Conservation (phyloP, 2,888 invertebrate genomes). For the Apotomis betuletana region DNA sequence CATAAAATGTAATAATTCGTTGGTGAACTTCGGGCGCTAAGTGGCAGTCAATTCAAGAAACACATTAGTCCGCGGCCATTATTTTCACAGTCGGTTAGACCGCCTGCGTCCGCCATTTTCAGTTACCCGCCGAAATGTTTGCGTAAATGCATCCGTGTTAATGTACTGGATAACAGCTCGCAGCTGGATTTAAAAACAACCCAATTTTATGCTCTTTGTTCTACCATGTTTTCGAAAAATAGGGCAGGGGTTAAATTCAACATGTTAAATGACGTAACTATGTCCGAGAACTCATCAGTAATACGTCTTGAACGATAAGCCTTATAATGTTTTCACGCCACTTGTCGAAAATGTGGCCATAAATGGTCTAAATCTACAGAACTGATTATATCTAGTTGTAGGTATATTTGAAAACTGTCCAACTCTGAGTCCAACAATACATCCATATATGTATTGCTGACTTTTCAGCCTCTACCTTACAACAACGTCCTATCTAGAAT, state of each 20-base stretch:
- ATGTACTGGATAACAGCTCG: slow-evolving; percentile 58
- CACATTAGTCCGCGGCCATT: slow-evolving; percentile 65
- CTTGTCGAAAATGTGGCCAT: no score
- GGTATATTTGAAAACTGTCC: no score
- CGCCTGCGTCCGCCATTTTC: slow-evolving; percentile 51
- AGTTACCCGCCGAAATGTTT: slow-evolving; percentile 54
- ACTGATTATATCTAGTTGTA: no score
- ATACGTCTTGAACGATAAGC: no score
- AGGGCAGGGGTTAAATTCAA: neutral
- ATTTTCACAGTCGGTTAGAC: slow-evolving; percentile 77
- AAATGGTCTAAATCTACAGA: no score
- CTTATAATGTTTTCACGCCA: no score
- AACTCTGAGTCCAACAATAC: no score
- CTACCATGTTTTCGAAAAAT: neutral
- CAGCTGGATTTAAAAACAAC: slow-evolving; percentile 42
- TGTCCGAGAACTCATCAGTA: no score
- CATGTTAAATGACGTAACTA: no score
- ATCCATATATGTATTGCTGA: no score
- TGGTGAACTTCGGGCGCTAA: slow-evolving; percentile 42
- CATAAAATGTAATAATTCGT: neutral
- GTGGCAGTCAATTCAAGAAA: slow-evolving; percentile 71
- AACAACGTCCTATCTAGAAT: no score
- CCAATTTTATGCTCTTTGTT: slow-evolving; percentile 10
- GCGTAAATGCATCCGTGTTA: slow-evolving; percentile 52
- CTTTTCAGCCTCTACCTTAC: no score